A percentile compares a stretch with the other conserved stretches of the same genome.
Evolutionary conservation across 2,113 vertebrate genomes (phyloP).

Genomic region (Sminthopsis crassicaudata): DNA sequence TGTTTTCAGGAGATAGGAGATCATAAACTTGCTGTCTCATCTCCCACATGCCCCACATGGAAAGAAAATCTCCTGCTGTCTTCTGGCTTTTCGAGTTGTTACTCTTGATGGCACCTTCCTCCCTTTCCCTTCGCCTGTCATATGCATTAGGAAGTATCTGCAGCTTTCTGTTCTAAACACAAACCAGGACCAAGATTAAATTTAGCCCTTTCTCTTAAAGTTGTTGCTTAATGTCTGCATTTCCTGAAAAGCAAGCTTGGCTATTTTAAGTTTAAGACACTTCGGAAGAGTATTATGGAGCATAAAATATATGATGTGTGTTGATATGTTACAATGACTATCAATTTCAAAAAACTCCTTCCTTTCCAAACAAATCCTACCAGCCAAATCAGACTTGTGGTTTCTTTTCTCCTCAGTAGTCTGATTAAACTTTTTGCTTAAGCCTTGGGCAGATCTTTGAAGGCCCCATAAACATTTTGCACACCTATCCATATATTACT

Average conservation of each 20-base stretch:
- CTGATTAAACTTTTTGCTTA: constrained; percentile 68
- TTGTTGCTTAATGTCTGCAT: constrained; percentile 47
- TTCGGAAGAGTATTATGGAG: constrained; percentile 55
- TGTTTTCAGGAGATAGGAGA: neutral
- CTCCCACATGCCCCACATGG: neutral
- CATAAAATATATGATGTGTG: constrained; percentile 63
- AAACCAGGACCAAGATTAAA: constrained; percentile 61
- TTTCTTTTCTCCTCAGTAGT: constrained; percentile 51
- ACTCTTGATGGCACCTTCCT: neutral
- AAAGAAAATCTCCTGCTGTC: constrained; percentile 3
- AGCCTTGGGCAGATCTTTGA: constrained; percentile 69
- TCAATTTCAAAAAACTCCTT: constrained; percentile 36
- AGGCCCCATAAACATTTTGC: constrained; percentile 71
- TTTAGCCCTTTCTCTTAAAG: constrained; percentile 62
- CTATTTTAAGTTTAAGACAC: constrained; percentile 48
- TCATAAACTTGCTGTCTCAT: neutral
- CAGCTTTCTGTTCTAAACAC: constrained; percentile 39
- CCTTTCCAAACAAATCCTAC: constrained; percentile 66
- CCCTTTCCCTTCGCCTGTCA: neutral
- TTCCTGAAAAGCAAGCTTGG: constrained; percentile 67
- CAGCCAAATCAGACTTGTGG: constrained; percentile 69
- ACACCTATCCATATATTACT: constrained; percentile 67
- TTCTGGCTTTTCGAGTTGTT: neutral
- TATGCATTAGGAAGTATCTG: constrained; percentile 20
- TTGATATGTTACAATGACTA: constrained; percentile 36